Conservation (phyloP, 2,888 invertebrate genomes). For the Ennomos quercinarius region DNA sequence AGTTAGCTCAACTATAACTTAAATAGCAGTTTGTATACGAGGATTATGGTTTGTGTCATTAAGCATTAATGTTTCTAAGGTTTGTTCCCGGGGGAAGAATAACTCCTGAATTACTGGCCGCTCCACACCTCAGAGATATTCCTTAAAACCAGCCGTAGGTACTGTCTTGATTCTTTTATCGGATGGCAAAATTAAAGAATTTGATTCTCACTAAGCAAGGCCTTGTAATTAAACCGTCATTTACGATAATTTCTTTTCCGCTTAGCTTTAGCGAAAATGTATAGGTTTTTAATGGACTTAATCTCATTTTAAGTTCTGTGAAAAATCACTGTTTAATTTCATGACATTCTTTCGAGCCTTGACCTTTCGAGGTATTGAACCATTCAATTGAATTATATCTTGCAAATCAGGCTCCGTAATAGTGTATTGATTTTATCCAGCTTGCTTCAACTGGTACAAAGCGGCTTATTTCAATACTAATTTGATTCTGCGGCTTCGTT, state of each 20-base stretch:
- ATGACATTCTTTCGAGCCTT: slow-evolving; percentile 5
- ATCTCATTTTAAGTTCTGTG: slow-evolving; percentile 33
- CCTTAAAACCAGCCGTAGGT: background rate
- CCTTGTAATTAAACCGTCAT: slow-evolving; percentile 40
- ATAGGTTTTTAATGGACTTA: slow-evolving; percentile 41
- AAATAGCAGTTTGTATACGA: too few species aligned
- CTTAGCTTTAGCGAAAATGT: slow-evolving; percentile 34
- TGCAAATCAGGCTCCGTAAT: too few species aligned
- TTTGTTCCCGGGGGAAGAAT: slow-evolving; percentile 21
- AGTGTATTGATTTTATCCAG: too few species aligned
- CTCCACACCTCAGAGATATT: background rate
- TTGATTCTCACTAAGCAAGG: slow-evolving; percentile 10
- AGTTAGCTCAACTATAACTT: too few species aligned
- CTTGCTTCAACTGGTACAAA: too few species aligned
- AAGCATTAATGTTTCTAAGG: slow-evolving; percentile 11
- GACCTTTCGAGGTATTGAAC: background rate
- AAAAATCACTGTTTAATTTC: slow-evolving; percentile 33
- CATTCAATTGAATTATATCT: too few species aligned
- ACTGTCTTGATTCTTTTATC: slow-evolving; percentile 12
- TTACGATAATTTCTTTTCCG: slow-evolving; percentile 35
- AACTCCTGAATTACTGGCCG: slow-evolving; percentile 22
- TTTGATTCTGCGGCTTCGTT: background rate
- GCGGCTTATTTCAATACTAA: background rate
- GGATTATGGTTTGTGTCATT: background rate
- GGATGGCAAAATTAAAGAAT: slow-evolving; percentile 9